Evolutionary conservation across 2,113 vertebrate species (phyloP).

Genomic region (Anoplopoma fimbria): DNA sequence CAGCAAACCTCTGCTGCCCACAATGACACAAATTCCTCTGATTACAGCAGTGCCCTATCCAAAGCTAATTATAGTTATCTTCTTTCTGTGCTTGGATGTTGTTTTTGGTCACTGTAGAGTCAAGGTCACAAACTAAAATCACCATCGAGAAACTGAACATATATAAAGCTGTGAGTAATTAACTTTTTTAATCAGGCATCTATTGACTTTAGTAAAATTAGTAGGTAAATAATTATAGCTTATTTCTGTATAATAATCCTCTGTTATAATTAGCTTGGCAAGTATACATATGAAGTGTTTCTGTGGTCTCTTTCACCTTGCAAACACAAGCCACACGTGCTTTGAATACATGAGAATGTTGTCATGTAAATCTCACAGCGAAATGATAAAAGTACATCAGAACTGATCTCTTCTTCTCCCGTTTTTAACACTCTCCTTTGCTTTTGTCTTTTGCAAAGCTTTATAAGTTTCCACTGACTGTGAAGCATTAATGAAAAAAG

Average conservation of each 20-base stretch:
- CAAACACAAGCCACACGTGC: neutral
- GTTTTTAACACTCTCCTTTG: neutral
- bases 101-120: conserved; percentile 45
- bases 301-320: neutral
- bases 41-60: conserved; percentile 51
- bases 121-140: conserved; percentile 38
- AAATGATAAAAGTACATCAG: neutral
- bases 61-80: conserved; percentile 62
- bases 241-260: neutral
- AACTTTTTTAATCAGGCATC: neutral
- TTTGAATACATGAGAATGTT: neutral
- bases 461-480: neutral
- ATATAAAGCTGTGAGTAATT: neutral
- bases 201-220: neutral
- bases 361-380: neutral
- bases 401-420: neutral
- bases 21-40: conserved; percentile 56
- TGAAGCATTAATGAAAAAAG: neutral
- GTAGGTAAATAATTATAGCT: neutral
- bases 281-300: neutral
- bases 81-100: conserved; percentile 45
- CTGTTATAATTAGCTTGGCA: neutral
- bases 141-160: conserved; percentile 29
- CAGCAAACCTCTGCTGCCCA: conserved; percentile 52
- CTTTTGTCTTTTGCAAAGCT: neutral